A percentile compares a stretch with the other conserved stretches of the same genome.
Evolutionary conservation across 2,797 vertebrate species (phyloP).

Genomic region (Psittacula derbiana): DNA sequence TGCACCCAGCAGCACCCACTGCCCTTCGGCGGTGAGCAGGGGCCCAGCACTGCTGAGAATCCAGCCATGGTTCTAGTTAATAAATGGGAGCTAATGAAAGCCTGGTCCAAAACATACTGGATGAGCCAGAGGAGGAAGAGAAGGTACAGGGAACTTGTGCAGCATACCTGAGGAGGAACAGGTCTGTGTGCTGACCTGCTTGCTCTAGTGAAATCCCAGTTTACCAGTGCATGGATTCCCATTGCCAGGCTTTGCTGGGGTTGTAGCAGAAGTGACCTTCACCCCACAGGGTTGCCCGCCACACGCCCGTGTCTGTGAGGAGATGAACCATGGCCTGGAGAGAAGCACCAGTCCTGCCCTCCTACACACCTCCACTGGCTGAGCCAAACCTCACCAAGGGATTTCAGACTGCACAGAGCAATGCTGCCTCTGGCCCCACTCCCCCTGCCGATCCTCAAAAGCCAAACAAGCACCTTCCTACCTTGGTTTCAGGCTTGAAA

Average conservation of each 20-base stretch:
- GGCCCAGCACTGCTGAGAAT: background rate
- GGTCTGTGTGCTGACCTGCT: background rate
- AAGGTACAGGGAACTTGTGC: background rate
- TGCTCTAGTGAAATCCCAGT: background rate
- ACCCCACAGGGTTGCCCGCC: background rate
- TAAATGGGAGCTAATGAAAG: background rate
- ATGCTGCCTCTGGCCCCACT: background rate
- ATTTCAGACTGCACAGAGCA: background rate
- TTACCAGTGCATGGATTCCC: background rate
- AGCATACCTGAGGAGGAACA: background rate
- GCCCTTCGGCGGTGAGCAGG: background rate
- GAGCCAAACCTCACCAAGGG: background rate
- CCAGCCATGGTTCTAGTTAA: background rate
- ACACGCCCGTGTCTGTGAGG: fast-evolving
- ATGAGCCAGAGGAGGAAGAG: background rate
- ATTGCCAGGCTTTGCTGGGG: background rate
- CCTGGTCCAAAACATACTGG: background rate
- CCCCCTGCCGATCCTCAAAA: background rate
- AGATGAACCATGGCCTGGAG: background rate
- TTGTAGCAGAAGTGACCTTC: background rate
- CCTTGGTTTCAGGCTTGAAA: background rate
- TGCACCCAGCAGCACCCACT: background rate
- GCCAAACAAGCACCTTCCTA: background rate
- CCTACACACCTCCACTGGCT: fast-evolving
- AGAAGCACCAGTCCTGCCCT: background rate